Percentiles rank a stretch among this genome's conserved stretches.
These are phyloP conservation scores for Danio aesculapii DNA, from an alignment of 2,797 vertebrate genomes.

Conservation along the genomic window DNA sequence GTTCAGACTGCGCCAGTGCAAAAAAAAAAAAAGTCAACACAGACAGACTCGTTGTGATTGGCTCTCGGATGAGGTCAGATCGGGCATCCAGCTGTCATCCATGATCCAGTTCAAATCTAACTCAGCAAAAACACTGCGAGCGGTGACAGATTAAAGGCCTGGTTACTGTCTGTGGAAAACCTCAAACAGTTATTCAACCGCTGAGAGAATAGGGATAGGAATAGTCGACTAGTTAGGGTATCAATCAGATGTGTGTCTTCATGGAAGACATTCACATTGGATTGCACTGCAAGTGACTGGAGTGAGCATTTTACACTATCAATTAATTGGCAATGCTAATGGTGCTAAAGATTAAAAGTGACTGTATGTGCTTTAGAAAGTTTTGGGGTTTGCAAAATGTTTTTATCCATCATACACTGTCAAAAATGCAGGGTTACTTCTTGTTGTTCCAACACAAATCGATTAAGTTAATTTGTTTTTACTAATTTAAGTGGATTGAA, in stretches of 20 bases:
- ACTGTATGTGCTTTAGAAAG: too few relatives aligned
- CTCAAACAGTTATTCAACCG: background rate
- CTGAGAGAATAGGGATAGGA: conserved; percentile 7
- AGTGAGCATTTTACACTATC: background rate
- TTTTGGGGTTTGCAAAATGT: too few relatives aligned
- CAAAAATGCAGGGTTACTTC: too few relatives aligned
- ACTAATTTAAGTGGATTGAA: too few relatives aligned
- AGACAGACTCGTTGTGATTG: conserved; percentile 34
- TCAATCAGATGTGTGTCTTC: background rate
- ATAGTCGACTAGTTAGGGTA: background rate
- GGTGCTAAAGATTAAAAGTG: too few relatives aligned
- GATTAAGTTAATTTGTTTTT: too few relatives aligned
- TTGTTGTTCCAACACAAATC: too few relatives aligned
- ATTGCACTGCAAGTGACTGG: background rate
- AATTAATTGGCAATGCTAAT: too few relatives aligned
- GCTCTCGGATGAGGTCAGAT: conserved; percentile 16
- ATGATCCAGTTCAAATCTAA: conserved; percentile 17
- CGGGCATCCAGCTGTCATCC: conserved; percentile 18
- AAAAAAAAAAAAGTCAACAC: conserved; percentile 37
- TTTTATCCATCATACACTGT: too few relatives aligned
- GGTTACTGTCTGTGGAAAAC: conserved; percentile 18
- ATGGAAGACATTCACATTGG: background rate
- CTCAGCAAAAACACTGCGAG: conserved; percentile 16
- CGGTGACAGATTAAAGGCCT: conserved; percentile 11
- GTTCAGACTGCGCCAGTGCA: conserved; percentile 14